A percentile compares a stretch with the other conserved stretches of the same genome.
These are phyloP conservation scores for Apistogramma diplotaenia DNA, from an alignment of 2,113 vertebrate species.

Conservation along the genomic window DNA sequence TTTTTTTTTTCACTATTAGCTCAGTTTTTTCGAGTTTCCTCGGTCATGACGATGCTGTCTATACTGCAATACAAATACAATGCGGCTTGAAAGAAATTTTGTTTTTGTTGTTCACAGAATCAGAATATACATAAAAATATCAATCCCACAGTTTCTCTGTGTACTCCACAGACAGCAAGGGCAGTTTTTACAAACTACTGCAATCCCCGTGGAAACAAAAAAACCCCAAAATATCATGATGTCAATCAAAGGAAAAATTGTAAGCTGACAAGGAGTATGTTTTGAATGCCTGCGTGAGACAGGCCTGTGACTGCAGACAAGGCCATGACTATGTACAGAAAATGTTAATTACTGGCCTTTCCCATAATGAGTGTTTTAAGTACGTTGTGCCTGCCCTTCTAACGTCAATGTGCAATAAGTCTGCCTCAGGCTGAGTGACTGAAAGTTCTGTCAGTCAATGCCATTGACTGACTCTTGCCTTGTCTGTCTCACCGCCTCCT, in stretches of 20 bases:
- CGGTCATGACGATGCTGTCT: not conserved
- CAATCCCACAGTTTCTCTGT: not conserved
- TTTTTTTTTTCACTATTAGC: not conserved
- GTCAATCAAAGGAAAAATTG: not conserved
- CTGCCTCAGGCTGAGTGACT: constrained; percentile 48
- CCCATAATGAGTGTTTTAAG: constrained; percentile 58
- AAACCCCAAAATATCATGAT: not conserved
- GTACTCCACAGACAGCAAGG: not conserved
- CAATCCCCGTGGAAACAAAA: not conserved
- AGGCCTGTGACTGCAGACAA: not conserved
- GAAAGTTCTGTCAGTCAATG: constrained; percentile 64
- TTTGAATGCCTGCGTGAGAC: not conserved
- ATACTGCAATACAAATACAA: not conserved
- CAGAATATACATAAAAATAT: not conserved
- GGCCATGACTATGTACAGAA: constrained; percentile 20
- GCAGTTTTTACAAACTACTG: not conserved
- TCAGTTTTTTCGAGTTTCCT: not conserved
- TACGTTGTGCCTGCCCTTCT: constrained; percentile 41
- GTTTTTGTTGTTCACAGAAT: not conserved
- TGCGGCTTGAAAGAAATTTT: not conserved
- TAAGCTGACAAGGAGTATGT: not conserved
- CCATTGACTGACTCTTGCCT: constrained; percentile 54
- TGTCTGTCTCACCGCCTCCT: constrained; percentile 37
- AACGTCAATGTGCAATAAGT: constrained; percentile 56
- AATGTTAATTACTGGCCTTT: constrained; percentile 49